A percentile compares a stretch with the other conserved stretches of the same genome.
These are phyloP conservation scores for Drosophila ogumai DNA, from an alignment of 1,140 invertebrate species.

Conservation along the genomic window DNA sequence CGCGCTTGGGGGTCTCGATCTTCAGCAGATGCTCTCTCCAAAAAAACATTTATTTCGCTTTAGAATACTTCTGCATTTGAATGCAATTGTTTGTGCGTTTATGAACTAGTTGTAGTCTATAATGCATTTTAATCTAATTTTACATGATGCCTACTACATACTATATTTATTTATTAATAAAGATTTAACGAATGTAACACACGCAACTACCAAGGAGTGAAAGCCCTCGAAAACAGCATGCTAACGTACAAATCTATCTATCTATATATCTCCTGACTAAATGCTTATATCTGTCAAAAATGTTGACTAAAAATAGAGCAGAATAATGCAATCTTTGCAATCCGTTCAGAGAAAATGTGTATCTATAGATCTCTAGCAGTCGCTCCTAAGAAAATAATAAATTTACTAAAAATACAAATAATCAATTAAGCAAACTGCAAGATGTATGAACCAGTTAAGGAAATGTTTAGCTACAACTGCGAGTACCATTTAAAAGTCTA, in stretches of 20 bases:
- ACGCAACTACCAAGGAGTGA: slow-evolving; percentile 19
- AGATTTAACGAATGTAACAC: slow-evolving; percentile 61
- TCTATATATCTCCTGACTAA: slow-evolving; percentile 14
- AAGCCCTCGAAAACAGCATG: slow-evolving; percentile 7
- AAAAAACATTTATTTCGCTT: slow-evolving; percentile 12
- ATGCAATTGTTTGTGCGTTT: slow-evolving; percentile 75
- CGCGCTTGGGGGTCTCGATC: slow-evolving; percentile 7
- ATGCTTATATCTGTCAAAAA: slow-evolving; percentile 17
- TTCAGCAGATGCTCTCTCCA: slow-evolving; percentile 17
- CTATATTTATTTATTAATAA: slow-evolving; percentile 65
- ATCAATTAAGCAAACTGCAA: slow-evolving; percentile 6
- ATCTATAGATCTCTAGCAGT: slow-evolving; percentile 23
- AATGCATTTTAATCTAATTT: slow-evolving; percentile 78
- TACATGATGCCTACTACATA: slow-evolving; percentile 29
- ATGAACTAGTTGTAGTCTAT: slow-evolving; percentile 63
- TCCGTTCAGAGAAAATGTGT: slow-evolving; percentile 20
- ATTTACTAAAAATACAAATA: slow-evolving; percentile 3
- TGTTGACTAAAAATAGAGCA: slow-evolving; percentile 29
- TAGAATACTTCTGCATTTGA: slow-evolving; percentile 59
- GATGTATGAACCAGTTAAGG: not conserved
- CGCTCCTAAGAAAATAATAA: not conserved
- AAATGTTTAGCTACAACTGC: slow-evolving; percentile 13
- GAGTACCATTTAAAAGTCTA: slow-evolving; percentile 12
- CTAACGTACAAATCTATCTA: slow-evolving; percentile 31
- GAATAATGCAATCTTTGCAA: slow-evolving; percentile 18